Conservation (phyloP, 2,888 invertebrate species). For the Phengaris alcon region DNA sequence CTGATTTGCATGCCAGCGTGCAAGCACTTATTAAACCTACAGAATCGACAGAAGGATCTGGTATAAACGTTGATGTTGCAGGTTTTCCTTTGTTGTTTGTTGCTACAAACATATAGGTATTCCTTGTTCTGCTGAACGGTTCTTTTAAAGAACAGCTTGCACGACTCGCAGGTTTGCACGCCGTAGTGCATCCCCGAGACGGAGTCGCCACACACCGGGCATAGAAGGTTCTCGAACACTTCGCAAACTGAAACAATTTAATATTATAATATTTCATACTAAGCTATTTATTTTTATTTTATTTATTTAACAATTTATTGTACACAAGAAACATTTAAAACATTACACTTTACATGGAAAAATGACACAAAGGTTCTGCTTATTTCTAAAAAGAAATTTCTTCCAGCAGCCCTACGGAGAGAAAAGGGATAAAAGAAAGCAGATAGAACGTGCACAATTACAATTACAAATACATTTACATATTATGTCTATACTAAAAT, state of each 20-base stretch:
- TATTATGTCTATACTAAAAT: too few relatives aligned
- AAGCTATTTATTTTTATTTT: too few relatives aligned
- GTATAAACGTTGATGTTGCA: constrained; percentile 47
- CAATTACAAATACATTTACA: too few relatives aligned
- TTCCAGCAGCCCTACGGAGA: too few relatives aligned
- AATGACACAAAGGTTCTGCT: too few relatives aligned
- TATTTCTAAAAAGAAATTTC: too few relatives aligned
- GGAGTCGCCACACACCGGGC: constrained; percentile 53
- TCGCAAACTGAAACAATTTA: neutral
- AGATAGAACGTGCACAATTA: too few relatives aligned
- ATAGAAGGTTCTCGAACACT: constrained; percentile 25
- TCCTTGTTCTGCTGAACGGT: constrained; percentile 48
- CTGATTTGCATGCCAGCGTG: constrained; percentile 48
- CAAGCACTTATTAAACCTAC: constrained; percentile 50
- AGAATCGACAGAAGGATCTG: constrained; percentile 51
- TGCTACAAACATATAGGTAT: constrained; percentile 46
- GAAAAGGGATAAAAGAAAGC: too few relatives aligned
- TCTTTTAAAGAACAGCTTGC: constrained; percentile 59
- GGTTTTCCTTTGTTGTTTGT: neutral
- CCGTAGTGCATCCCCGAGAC: constrained; percentile 55
- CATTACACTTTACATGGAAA: too few relatives aligned
- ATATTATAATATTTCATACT: neutral
- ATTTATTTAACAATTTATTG: too few relatives aligned
- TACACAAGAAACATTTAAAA: too few relatives aligned
- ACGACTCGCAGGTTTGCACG: constrained; percentile 54